Evolutionary conservation across 2,888 invertebrate species (phyloP).

Genomic region (Apomyelois bistriatella): DNA sequence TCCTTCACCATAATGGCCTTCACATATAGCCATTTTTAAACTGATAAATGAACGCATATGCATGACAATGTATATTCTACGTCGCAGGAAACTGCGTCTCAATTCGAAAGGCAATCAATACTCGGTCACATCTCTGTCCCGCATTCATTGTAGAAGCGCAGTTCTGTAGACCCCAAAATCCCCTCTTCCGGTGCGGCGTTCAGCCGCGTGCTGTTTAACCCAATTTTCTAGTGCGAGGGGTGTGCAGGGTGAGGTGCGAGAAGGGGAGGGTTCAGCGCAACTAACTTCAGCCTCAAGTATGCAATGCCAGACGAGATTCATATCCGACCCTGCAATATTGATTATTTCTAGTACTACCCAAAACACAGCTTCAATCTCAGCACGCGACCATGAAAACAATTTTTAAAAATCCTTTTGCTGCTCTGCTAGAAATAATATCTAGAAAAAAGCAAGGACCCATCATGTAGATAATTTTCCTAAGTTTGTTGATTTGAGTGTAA

Average conservation of each 20-base stretch:
- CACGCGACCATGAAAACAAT: no score
- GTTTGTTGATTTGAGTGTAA: no score
- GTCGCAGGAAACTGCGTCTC: slow-evolving; percentile 52
- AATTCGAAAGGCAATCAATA: slow-evolving; percentile 71
- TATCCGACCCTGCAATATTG: slow-evolving; percentile 67
- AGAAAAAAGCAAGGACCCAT: no score
- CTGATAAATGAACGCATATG: background rate
- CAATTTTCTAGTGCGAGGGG: slow-evolving; percentile 75
- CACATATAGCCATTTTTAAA: background rate
- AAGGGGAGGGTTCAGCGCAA: slow-evolving; percentile 49
- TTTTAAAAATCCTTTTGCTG: no score
- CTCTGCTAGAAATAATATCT: no score
- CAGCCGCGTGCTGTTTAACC: slow-evolving; percentile 76
- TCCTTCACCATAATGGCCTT: no score
- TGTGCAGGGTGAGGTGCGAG: slow-evolving; percentile 54
- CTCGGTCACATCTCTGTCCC: slow-evolving; percentile 74
- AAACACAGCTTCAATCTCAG: background rate
- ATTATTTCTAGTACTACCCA: slow-evolving; percentile 25
- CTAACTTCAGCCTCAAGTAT: slow-evolving; percentile 69
- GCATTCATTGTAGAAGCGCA: slow-evolving; percentile 73
- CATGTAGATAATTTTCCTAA: no score
- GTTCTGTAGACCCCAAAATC: slow-evolving; percentile 68
- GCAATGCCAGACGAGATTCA: slow-evolving; percentile 62
- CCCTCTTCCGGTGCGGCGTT: slow-evolving; percentile 71
- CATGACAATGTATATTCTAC: slow-evolving; percentile 16